Conservation (phyloP, 53 echinoderm and acorn worm species). For the Crossaster papposus region DNA sequence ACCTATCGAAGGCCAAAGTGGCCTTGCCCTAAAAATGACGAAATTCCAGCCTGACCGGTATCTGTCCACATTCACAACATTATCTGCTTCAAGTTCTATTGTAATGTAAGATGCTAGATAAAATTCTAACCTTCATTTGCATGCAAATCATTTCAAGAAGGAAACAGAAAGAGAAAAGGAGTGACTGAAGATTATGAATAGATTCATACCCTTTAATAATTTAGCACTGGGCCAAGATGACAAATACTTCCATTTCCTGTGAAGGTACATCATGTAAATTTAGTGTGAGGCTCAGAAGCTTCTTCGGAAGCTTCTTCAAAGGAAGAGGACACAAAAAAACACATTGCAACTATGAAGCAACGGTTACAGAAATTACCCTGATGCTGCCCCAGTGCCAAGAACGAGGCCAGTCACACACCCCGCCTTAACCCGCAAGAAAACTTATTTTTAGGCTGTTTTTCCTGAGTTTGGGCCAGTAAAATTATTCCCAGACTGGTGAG, state of each 20-base stretch:
- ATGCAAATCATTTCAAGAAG: no score
- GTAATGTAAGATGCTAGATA: no score
- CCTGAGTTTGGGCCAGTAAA: conserved; percentile 31
- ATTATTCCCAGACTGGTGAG: conserved; percentile 31
- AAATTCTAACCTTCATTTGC: no score
- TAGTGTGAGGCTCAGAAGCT: background rate
- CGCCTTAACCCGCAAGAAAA: background rate
- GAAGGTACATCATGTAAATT: no score
- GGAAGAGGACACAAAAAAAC: background rate
- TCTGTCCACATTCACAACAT: no score
- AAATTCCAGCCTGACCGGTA: no score
- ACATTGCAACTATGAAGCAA: background rate
- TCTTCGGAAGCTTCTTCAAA: conserved; percentile 3
- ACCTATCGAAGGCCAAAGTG: no score
- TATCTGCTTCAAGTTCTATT: no score
- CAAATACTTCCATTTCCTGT: background rate
- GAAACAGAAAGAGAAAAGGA: no score
- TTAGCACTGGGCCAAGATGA: background rate
- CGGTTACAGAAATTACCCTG: background rate
- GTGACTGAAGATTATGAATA: background rate
- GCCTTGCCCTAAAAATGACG: no score
- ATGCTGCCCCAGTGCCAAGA: background rate
- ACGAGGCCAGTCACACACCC: background rate
- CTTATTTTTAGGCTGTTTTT: conserved; percentile 43
- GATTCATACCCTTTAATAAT: background rate